These are phyloP conservation scores for Lochmaea capreae DNA, from an alignment of 2,888 invertebrate genomes.

Conservation along the genomic window DNA sequence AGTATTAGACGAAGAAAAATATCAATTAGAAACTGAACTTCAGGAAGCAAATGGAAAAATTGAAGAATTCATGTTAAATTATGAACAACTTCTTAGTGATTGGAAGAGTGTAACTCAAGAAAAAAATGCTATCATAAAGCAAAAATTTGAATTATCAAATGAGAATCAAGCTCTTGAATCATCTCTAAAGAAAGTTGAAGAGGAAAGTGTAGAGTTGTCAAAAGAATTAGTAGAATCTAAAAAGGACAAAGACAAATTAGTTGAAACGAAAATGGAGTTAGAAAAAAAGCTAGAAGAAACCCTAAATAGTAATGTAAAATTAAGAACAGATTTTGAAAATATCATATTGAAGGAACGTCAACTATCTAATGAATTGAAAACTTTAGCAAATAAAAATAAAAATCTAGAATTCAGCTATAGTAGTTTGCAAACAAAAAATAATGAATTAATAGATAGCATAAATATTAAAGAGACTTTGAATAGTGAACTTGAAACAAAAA, in stretches of 20 bases:
- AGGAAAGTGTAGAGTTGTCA: background rate
- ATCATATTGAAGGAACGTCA: background rate
- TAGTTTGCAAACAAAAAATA: background rate
- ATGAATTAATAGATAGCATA: background rate
- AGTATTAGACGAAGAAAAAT: slow-evolving; percentile 24
- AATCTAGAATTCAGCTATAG: background rate
- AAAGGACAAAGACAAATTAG: background rate
- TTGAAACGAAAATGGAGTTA: background rate
- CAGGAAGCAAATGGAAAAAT: slow-evolving; percentile 19
- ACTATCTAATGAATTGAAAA: background rate
- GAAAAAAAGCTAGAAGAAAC: background rate
- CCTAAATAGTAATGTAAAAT: background rate
- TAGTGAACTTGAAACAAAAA: background rate
- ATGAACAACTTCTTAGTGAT: slow-evolving; percentile 7
- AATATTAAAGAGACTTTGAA: background rate
- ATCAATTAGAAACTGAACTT: slow-evolving; percentile 12
- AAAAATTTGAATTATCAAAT: background rate
- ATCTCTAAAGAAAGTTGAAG: background rate
- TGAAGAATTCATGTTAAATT: slow-evolving; percentile 25
- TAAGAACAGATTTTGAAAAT: background rate
- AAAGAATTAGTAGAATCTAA: background rate
- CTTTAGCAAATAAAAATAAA: background rate
- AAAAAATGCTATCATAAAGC: background rate
- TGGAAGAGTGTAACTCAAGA: slow-evolving; percentile 5
- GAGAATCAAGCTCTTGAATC: background rate